Conservation (phyloP, 2,113 vertebrate species). For the Nicator chloris region DNA sequence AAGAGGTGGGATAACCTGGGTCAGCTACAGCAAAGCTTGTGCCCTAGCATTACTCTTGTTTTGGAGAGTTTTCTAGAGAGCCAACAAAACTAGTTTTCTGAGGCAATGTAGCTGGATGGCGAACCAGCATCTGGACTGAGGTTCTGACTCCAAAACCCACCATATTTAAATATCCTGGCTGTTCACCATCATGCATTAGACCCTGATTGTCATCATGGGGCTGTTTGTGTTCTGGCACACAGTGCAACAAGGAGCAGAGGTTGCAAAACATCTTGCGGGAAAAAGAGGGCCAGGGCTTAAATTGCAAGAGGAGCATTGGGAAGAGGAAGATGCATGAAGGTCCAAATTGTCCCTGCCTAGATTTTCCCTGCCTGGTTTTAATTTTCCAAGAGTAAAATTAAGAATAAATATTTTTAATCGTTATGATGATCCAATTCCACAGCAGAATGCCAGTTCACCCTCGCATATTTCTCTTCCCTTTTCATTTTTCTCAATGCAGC, state of each 20-base stretch:
- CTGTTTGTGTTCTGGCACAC: neutral
- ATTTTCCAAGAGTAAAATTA: neutral
- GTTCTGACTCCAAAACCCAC: neutral
- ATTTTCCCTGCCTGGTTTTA: neutral
- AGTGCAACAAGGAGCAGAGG: neutral
- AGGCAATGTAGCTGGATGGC: neutral
- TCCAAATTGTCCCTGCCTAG: neutral
- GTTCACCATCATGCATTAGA: neutral
- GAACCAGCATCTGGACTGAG: neutral
- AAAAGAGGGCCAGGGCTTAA: neutral
- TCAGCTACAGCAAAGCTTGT: neutral
- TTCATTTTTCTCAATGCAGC: neutral
- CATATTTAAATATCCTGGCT: neutral
- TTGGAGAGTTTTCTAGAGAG: neutral
- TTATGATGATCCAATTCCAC: neutral
- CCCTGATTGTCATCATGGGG: accelerated
- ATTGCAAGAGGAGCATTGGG: neutral
- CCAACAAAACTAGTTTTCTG: neutral
- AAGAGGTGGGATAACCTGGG: neutral
- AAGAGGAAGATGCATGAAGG: neutral
- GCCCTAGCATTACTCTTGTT: neutral
- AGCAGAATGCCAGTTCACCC: neutral
- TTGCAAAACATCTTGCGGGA: neutral
- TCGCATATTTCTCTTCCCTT: neutral
- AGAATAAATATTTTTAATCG: neutral